Evolutionary conservation across 2,113 vertebrate species (phyloP), one percentile per base, ranked within the genome.

Genomic region (Callospermophilus lateralis): DNA sequence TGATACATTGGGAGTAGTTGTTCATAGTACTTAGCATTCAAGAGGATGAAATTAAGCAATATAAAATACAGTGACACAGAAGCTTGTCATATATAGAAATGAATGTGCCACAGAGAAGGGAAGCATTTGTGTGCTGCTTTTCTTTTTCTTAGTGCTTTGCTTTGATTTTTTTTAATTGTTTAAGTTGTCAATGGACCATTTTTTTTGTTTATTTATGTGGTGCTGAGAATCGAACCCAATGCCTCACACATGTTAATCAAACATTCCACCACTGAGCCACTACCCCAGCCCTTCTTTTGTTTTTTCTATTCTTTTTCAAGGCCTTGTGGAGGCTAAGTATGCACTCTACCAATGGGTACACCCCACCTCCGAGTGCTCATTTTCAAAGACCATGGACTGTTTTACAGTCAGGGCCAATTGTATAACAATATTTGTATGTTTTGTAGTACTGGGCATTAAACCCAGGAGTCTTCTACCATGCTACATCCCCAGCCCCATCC

Each of bases 21-120:
- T 93, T 94, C 74, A 34, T 9, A 39, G 39, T 45, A 84, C 67
- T 96, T 92, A 91, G 39, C 37, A 34, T 78, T 83, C 51, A 90
- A 91, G 65, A 95, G 42, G 68, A 58, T 94, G 55, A 85, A 93
- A 78, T 91, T 90, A 84, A 96, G 86, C 19, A 45, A n/a, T 94
- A 39, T 90, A 86, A 90, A 90, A 61, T 39, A 67, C 11, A 13
- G 55, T 89, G 48, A 70, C 42, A 45, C 7, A 67, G 28, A 76
- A 67, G 16, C 32, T 8, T 55, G 4, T 89, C 81, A 45, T 30
- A 39, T 67, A 4, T 74, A 63, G 53, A 48, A 95, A 30, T 84
- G 67, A 90, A 70, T 77, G 53, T 45, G 26, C 28, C 67, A 76
- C 22, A 86, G 55, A 58, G 55, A 92, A 58, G 3, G 37, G 53